Evolutionary conservation across 2,888 invertebrate genomes (phyloP), one percentile per base, ranked within the genome.

Genomic region (Latrodectus elegans): DNA sequence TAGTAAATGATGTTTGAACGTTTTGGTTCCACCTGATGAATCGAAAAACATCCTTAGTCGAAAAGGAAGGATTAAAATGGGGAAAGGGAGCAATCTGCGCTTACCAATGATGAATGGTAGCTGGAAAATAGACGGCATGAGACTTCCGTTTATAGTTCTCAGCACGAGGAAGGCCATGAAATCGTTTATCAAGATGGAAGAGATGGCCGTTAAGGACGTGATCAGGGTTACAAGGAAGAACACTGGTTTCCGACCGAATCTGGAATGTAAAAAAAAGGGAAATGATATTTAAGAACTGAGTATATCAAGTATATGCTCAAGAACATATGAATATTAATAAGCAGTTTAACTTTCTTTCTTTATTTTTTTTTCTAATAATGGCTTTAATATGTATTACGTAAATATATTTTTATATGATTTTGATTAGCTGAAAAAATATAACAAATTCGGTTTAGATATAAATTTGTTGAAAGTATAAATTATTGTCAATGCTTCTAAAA

Each of bases 71-170:
- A 51, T 49, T 14, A 68, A 12, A 9, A 15, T 55, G 6, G 4
- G 15, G 2, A 75, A 38, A 12, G 22, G 10, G 53, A 22, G 15
- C n/a, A 75, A 68, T 64, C 51, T 17, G 52, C 81, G 87, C 89
- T 88, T 67, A 90, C 90, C 60, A 26, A 90, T 90, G 67, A 90
- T 82, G 78, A 75, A 89, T 10, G 90, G 90, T 17, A 89, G 51
- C 49, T 90, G 89, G 68, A 88, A 90, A 22, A 90, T 68, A 8
- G 90, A 87, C 1, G 90, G 89, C 83, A 89, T 80, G 1, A 89
- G 79, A 12, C 84, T 80, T 22, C 89, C 89, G 60, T 89, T 89
- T 4, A 90, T 88, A 51, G 82, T 77, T 14, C 89, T 70, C 55
- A 90, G 75, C 8, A 89, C 70, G 0, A 86, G 71, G 79, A 90